Percentiles rank a stretch among this genome's conserved stretches.
These are phyloP conservation scores for Dermatemys mawii DNA, from an alignment of 2,113 vertebrate genomes.

Conservation along the genomic window DNA sequence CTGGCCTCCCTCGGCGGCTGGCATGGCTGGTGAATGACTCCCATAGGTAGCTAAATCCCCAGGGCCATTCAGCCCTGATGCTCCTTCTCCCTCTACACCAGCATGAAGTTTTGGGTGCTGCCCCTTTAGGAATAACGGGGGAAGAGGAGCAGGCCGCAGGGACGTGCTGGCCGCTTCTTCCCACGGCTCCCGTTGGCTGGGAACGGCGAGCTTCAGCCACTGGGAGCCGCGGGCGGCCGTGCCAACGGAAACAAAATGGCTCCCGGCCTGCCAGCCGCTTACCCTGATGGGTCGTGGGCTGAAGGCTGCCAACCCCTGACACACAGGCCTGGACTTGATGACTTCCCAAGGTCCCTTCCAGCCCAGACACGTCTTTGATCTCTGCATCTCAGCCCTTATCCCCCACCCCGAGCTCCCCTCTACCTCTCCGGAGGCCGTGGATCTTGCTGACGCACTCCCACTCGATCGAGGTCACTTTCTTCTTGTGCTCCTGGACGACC, in stretches of 20 bases:
- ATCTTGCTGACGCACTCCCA: conserved; percentile 73
- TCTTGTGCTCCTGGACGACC: conserved; percentile 77
- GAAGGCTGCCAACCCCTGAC: too few relatives aligned
- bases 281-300: too few relatives aligned
- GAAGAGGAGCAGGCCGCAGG: too few relatives aligned
- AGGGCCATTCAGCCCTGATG: background rate
- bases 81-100: background rate
- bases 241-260: too few relatives aligned
- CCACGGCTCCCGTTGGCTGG: too few relatives aligned
- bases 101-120: background rate
- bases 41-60: background rate
- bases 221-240: too few relatives aligned
- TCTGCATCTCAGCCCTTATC: background rate
- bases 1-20: background rate
- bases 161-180: too few relatives aligned
- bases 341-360: background rate
- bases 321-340: too few relatives aligned
- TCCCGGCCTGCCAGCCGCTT: too few relatives aligned
- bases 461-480: conserved; percentile 72
- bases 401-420: background rate
- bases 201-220: too few relatives aligned
- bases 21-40: background rate
- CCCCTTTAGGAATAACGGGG: too few relatives aligned
- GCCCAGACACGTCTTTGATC: rapidly evolving
- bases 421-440: conserved; percentile 76